Evolutionary conservation across 2,888 invertebrate genomes (phyloP).

Genomic region (Diogma glabrata): DNA sequence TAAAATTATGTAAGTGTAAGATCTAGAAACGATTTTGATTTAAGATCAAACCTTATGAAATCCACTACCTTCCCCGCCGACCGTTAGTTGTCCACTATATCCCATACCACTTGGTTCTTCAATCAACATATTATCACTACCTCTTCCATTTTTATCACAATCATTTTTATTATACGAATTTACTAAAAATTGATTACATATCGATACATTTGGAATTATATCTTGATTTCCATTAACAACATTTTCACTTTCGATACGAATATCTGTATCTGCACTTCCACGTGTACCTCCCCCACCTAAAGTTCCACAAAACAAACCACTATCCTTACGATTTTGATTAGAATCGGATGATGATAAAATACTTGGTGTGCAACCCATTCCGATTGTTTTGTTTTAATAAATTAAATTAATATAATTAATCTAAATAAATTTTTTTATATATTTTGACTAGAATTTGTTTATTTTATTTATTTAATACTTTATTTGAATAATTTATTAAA

Average conservation of each 20-base stretch:
- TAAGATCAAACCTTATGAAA: too few relatives aligned
- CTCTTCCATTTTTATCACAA: conserved; percentile 26
- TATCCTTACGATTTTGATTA: conserved; percentile 14
- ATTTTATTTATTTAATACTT: neutral
- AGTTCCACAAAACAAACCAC: conserved; percentile 13
- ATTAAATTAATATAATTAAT: conserved; percentile 5
- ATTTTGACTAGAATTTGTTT: conserved; percentile 6
- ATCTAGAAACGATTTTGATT: too few relatives aligned
- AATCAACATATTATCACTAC: conserved; percentile 2
- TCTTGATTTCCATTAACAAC: conserved; percentile 13
- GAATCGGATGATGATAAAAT: conserved; percentile 19
- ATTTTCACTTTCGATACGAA: too few relatives aligned
- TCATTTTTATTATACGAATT: conserved; percentile 30
- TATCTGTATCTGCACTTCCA: conserved; percentile 27
- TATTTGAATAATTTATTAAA: neutral
- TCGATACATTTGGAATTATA: conserved; percentile 23
- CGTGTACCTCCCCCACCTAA: conserved; percentile 5
- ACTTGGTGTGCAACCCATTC: conserved; percentile 24
- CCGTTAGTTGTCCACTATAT: too few relatives aligned
- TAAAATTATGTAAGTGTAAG: neutral
- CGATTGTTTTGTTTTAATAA: conserved; percentile 3
- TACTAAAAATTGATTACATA: conserved; percentile 33
- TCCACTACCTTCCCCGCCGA: too few relatives aligned
- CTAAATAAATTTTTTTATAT: neutral
- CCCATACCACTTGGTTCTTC: conserved; percentile 3